phyloP scores from a whole-genome alignment of 2,888 invertebrate species.

The Dryomyza anilis region DNA sequence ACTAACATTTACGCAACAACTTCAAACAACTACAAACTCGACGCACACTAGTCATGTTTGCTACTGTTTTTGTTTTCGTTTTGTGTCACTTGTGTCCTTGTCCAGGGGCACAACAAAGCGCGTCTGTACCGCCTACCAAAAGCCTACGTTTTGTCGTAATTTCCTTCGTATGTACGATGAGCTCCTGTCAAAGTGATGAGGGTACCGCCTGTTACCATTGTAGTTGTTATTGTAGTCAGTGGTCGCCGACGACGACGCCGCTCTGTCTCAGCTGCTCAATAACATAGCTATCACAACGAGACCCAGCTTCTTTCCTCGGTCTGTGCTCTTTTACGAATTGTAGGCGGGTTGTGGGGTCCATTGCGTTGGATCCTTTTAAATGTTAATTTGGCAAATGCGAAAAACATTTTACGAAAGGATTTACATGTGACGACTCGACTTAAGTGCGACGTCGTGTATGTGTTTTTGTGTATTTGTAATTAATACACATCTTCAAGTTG shows the following conservation, averaged over 20 bases:
- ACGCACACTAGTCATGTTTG: too few species aligned
- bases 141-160: too few species aligned
- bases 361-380: constrained; percentile 1
- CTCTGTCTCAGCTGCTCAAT: background rate
- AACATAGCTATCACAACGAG: too few species aligned
- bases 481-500: constrained; percentile 21
- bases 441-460: background rate
- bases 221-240: background rate
- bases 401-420: constrained; percentile 22
- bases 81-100: too few species aligned
- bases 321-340: background rate
- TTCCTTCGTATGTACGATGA: background rate
- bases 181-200: background rate
- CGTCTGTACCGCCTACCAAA: too few species aligned
- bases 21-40: too few species aligned
- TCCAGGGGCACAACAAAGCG: too few species aligned
- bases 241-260: background rate
- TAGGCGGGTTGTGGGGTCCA: background rate
- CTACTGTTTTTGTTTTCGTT: too few species aligned
- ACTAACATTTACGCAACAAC: too few species aligned
- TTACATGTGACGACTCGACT: background rate
- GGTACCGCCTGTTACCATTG: background rate
- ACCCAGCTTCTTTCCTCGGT: too few species aligned
- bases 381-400: constrained; percentile 23
- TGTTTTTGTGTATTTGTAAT: constrained; percentile 16